Conservation (phyloP, 2,888 invertebrate genomes). For the Athrips mouffetella region DNA sequence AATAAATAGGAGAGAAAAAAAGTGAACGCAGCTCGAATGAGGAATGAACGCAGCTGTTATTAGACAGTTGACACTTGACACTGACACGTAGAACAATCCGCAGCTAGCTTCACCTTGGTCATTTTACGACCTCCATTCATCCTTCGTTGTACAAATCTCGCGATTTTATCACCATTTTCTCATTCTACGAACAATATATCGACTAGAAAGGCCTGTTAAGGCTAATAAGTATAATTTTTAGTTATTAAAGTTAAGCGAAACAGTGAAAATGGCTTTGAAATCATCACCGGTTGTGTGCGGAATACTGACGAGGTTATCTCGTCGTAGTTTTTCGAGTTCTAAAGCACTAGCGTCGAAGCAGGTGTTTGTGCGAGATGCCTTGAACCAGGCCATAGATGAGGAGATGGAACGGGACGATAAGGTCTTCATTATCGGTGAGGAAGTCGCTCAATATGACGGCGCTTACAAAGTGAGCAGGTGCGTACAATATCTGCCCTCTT, state of each 20-base stretch:
- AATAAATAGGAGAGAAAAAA: too few species aligned
- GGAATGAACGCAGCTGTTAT: conserved; percentile 1
- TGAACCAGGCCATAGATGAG: conserved; percentile 97
- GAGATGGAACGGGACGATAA: conserved; percentile 96
- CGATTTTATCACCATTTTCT: conserved; percentile 56
- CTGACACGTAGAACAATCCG: too few species aligned
- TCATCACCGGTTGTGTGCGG: conserved; percentile 61
- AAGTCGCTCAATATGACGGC: conserved; percentile 99
- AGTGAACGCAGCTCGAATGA: too few species aligned
- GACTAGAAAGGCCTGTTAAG: conserved; percentile 33
- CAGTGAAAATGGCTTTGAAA: conserved; percentile 70
- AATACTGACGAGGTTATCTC: conserved; percentile 49
- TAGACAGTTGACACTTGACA: conserved; percentile 17
- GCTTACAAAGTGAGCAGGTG: conserved; percentile 94
- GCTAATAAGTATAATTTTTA: conserved; percentile 35
- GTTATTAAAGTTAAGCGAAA: conserved; percentile 27
- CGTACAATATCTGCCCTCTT: conserved; percentile 4
- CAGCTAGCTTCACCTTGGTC: conserved; percentile 14
- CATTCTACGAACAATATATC: conserved; percentile 14
- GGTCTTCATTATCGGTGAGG: conserved; percentile 96
- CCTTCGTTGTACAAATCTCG: conserved; percentile 49
- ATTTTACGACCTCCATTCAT: conserved; percentile 71
- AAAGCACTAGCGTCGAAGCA: conserved; percentile 73
- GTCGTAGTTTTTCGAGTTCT: conserved; percentile 65
- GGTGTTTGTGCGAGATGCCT: conserved; percentile 97